phyloP scores from a whole-genome alignment of 2,888 invertebrate genomes.

The Tachina fera region DNA sequence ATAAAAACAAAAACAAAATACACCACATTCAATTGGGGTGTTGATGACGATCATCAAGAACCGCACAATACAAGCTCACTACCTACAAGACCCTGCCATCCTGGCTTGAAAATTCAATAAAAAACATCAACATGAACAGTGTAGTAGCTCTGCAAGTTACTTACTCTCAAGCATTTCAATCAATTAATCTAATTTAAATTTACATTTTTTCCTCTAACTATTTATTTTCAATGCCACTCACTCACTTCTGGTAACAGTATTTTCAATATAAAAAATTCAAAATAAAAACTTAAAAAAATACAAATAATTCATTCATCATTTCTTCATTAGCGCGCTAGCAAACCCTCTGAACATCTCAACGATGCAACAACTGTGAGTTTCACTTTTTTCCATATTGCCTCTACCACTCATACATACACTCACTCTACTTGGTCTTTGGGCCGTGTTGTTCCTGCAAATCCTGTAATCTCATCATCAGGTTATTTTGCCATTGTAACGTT shows the following conservation, averaged over 20 bases:
- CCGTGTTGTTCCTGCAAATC: slow-evolving; percentile 62
- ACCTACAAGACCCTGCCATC: not conserved
- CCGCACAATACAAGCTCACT: slow-evolving; percentile 16
- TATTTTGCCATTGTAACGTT: slow-evolving; percentile 60
- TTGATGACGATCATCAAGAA: slow-evolving; percentile 62
- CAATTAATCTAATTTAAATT: slow-evolving; percentile 82
- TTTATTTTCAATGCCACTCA: slow-evolving; percentile 59
- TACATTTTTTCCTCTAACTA: slow-evolving; percentile 65
- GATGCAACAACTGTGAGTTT: slow-evolving; percentile 69
- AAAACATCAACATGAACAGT: slow-evolving; percentile 30
- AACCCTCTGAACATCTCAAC: slow-evolving; percentile 10
- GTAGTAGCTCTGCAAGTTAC: slow-evolving; percentile 63
- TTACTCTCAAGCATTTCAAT: slow-evolving; percentile 76
- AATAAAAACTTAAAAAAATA: slow-evolving; percentile 5
- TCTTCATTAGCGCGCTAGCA: slow-evolving; percentile 44
- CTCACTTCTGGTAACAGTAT: slow-evolving; percentile 61
- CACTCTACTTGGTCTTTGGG: slow-evolving; percentile 56
- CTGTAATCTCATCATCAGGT: slow-evolving; percentile 74
- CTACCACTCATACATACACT: not conserved
- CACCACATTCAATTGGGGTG: slow-evolving; percentile 60
- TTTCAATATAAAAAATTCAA: slow-evolving; percentile 24
- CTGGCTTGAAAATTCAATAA: not conserved
- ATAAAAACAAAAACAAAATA: slow-evolving; percentile 45
- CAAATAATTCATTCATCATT: slow-evolving; percentile 53
- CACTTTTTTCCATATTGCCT: slow-evolving; percentile 15